Evolutionary conservation across 23 tunicate genomes (phyloP), one percentile per base, ranked within the genome.

Genomic region (Styela clava): DNA sequence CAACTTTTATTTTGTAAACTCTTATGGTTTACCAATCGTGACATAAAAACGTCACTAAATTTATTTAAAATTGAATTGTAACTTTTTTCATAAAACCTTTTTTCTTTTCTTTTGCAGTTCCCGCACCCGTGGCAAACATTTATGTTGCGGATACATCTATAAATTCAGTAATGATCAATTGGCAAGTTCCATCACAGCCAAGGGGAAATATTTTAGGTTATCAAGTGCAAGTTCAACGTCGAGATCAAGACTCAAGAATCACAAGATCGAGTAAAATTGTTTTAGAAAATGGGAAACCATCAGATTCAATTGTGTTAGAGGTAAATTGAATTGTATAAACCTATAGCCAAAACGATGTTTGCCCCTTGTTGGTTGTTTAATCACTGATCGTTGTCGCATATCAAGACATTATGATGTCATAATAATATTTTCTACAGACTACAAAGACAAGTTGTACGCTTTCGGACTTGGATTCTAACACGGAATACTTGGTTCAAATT

Each of bases 401-500:
- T n/a, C n/a, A n/a, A n/a, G n/a, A n/a, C n/a, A n/a, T n/a, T n/a
- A n/a, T n/a, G n/a, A n/a, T n/a, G n/a, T n/a, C n/a, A n/a, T n/a
- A n/a, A n/a, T n/a, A n/a, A n/a, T n/a, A n/a, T n/a, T n/a, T n/a
- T n/a, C n/a, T n/a, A n/a, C 84, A 85, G 89, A 79, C 84, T 19
- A 52, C 34, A 68, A 52, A 31, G 12, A 78, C 35, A 12, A 19
- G 37, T 51, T 31, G 67, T 2, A 62, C 33, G 1, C 52, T 92
- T 22, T 64, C 62, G 3, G 73, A 77, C 28, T 63, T 91, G 35
- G 31, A 72, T 23, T 21, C 87, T 16, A 71, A 81, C 81, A 84
- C 86, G 16, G 86, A 81, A 33, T 93, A 93, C 83, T 65, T 32
- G 34, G 76, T 93, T 21, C 92, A 86, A 33, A 69, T 93, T 2